Base-by-base conservation (phyloP, 2,113 vertebrate species). In the Nanorana parkeri region DNA sequence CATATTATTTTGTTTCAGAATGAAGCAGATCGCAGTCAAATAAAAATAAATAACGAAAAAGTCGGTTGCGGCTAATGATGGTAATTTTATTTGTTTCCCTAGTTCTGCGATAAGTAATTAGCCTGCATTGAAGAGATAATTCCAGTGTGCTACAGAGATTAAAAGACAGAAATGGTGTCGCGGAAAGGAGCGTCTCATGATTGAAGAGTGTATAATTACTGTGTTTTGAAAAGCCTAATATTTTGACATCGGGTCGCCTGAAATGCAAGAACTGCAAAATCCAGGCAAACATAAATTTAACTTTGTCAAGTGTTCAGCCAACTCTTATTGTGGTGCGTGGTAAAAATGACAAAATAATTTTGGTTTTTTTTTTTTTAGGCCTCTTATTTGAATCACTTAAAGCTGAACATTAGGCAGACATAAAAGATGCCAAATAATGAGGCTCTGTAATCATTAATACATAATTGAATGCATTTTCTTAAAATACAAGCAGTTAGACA, bases 91-190 rank as follows among this genome's bases (percentile, higher is more conserved):
- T 74, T 81, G 80, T 81, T 81, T 81, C 26, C 26, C 19, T 56
- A n/a, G 61, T 73, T 24, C 80, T 73, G 20, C 20, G 58, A 73
- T 73, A 81, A 67, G 28, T 75, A 74, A 81, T 81, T 81, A 81
- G 80, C 51, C 69, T 81, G 69, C 41, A 66, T 67, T 75, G 69
- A 81, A 72, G 28, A 81, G 68, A 74, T 81, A 74, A 81, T 81
- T 66, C 26, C 69, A 67, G 26, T 58, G 80, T 41, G 60, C 69
- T 56, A 29, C 47, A 72, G 21, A 74, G 80, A 74, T 81, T 66
- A 81, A 74, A 73, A 81, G 55, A 81, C 69, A 67, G 60, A 55
- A 55, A 81, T 54, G 64, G 69, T 66, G 80, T 74, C 80, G 74
- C 58, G 56, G 58, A 81, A 61, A 66, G 58, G 36, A 72, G 68